Evolutionary conservation across 1,140 invertebrate genomes (phyloP), one percentile per base, ranked within the genome.

Genomic region (Drosophila arizonae): DNA sequence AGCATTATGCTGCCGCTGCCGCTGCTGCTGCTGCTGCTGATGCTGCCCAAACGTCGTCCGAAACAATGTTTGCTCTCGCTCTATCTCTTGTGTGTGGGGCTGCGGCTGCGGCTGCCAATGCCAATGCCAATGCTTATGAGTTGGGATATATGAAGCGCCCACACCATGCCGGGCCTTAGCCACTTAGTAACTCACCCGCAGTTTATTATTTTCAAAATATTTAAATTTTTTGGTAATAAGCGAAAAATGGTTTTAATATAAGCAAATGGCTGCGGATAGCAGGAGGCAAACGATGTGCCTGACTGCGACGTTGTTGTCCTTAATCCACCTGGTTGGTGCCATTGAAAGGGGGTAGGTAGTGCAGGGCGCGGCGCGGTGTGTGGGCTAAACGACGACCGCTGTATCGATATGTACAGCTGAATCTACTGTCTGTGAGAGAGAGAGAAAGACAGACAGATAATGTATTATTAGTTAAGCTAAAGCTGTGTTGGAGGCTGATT

Each of bases 141-240:
- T 63, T 48, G 68, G 57, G 48, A 48, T 41, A 36, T 8, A 17
- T 39, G 39, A n/a, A 28, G 28, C 41, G 54, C 10, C 41, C 55
- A 48, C 46, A 41, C 63, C 63, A 67, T 15, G 24, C 64, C 57
- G 62, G 13, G 68, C 39, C 62, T 13, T 62, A 72, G 78, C 67
- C 81, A 90, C 88, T 90, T 90, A 90, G 78, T 90, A 90, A 90
- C 88, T 90, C 88, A 90, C 88, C 88, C 89, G 88, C 88, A 88
- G 88, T 90, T 90, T 90, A 90, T 90, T 90, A 90, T 90, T 90
- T 88, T 90, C 72, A 86, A 90, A 90, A 90, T 90, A 90, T 90
- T 90, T 79, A 90, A 90, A 90, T 90, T 90, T 89, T 90, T 88
- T 82, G 81, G 81, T 90, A 90, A 90, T 90, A 90, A 90, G 84